phyloP scores from a whole-genome alignment of 1,140 invertebrate genomes.

The Lasioglossum albipes region DNA sequence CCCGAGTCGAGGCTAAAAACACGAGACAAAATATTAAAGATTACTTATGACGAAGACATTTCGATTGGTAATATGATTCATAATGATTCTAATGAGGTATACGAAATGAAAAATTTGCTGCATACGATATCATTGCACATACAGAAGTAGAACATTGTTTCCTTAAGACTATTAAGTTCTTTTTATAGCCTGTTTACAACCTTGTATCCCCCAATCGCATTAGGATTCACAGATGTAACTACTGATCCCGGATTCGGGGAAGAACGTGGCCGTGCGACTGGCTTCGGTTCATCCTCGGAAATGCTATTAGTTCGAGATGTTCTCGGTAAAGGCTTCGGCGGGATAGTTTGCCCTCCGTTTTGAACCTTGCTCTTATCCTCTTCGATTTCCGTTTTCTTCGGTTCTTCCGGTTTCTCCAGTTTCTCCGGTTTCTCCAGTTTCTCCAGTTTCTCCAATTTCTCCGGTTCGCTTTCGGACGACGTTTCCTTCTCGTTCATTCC shows the following conservation, averaged over 20 bases:
- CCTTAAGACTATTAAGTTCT: slow-evolving; percentile 37
- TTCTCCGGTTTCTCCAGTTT: slow-evolving; percentile 55
- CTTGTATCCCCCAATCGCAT: slow-evolving; percentile 85
- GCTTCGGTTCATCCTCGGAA: slow-evolving; percentile 85
- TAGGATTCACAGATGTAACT: slow-evolving; percentile 81
- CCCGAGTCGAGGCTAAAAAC: slow-evolving; percentile 86
- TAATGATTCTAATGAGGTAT: slow-evolving; percentile 38
- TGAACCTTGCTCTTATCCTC: slow-evolving; percentile 75
- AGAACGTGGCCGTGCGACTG: slow-evolving; percentile 86
- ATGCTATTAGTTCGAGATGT: slow-evolving; percentile 84
- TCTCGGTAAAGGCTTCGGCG: slow-evolving; percentile 88
- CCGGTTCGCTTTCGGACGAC: slow-evolving; percentile 55
- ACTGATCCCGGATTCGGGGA: slow-evolving; percentile 81
- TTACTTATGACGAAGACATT: slow-evolving; percentile 4
- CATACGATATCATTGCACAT: slow-evolving; percentile 52
- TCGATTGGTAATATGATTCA: not conserved
- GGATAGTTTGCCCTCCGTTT: slow-evolving; percentile 77
- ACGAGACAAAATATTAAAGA: slow-evolving; percentile 37
- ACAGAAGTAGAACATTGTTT: slow-evolving; percentile 49
- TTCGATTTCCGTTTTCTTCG: slow-evolving; percentile 67
- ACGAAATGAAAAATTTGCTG: slow-evolving; percentile 31
- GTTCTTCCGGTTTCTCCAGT: slow-evolving; percentile 61
- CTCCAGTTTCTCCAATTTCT: slow-evolving; percentile 64
- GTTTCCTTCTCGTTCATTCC: slow-evolving; percentile 59
- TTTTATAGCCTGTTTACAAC: slow-evolving; percentile 76